Conservation (phyloP, 2,797 vertebrate genomes). For the Tamandua tetradactyla region DNA sequence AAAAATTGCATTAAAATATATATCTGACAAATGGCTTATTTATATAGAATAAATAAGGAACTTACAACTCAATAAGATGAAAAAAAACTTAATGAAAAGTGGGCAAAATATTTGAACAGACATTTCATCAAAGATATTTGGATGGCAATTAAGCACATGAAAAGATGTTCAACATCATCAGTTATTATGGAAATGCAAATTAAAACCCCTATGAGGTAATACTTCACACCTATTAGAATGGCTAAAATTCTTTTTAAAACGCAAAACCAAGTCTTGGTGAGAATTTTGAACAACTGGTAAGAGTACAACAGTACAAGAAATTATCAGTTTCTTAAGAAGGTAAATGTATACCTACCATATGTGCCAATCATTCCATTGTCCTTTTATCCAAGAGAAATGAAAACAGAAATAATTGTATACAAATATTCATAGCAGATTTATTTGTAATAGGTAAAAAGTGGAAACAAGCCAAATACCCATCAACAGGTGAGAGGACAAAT, state of each 20-base stretch:
- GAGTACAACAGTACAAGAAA: not conserved
- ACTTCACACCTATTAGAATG: not conserved
- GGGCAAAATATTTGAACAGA: not conserved
- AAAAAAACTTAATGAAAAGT: constrained; percentile 34
- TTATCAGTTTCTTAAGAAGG: not conserved
- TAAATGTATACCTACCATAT: not conserved
- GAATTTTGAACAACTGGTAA: not conserved
- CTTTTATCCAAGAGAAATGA: not conserved
- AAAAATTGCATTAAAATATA: no score
- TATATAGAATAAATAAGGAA: not conserved
- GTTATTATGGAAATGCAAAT: not conserved
- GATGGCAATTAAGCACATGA: constrained; percentile 14
- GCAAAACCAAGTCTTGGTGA: not conserved
- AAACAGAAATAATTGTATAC: not conserved
- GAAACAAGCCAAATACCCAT: not conserved
- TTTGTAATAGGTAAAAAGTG: not conserved
- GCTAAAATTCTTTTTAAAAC: not conserved
- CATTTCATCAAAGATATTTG: not conserved
- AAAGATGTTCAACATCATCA: not conserved
- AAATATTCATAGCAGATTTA: constrained; percentile 2
- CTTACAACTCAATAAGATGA: constrained; percentile 13
- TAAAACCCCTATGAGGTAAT: not conserved
- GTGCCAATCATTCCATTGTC: not conserved
- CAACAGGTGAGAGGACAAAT: not conserved
- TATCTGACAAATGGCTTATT: no score